phyloP scores from a whole-genome alignment of 2,797 vertebrate species.

The Cossypha heuglini region DNA sequence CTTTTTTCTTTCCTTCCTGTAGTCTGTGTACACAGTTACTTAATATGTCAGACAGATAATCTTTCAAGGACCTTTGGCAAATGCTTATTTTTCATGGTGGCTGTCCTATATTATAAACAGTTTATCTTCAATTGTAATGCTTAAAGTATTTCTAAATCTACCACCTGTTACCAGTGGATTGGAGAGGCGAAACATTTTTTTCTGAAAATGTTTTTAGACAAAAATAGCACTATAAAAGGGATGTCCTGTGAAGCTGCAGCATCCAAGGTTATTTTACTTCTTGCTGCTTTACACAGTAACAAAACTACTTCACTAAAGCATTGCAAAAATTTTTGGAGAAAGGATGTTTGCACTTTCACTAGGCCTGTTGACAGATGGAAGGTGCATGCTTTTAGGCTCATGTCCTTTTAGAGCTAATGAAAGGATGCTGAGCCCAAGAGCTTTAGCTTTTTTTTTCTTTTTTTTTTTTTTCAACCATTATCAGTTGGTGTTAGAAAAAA shows the following conservation, averaged over 20 bases:
- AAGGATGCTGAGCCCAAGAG: neutral
- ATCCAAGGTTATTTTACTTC: neutral
- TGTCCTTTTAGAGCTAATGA: constrained; percentile 26
- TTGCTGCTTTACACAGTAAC: neutral
- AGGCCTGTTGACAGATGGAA: neutral
- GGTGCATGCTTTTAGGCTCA: neutral
- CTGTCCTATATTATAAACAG: neutral
- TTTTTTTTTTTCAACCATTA: neutral
- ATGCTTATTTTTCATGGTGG: neutral
- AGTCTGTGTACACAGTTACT: neutral
- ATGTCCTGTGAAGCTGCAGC: neutral
- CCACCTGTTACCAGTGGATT: neutral
- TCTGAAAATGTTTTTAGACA: neutral
- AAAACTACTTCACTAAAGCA: neutral
- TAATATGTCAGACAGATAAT: neutral
- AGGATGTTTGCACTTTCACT: constrained; percentile 2
- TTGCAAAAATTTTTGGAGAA: neutral
- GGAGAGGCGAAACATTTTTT: neutral
- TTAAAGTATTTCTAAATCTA: constrained; percentile 25
- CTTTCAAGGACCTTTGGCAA: neutral
- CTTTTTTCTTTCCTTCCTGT: neutral
- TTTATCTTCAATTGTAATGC: constrained; percentile 13
- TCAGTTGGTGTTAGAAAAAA: neutral
- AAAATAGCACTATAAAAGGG: neutral
- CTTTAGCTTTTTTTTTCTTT: neutral